Conservation (phyloP, 2,797 vertebrate genomes). For the Danio jaintianensis region DNA sequence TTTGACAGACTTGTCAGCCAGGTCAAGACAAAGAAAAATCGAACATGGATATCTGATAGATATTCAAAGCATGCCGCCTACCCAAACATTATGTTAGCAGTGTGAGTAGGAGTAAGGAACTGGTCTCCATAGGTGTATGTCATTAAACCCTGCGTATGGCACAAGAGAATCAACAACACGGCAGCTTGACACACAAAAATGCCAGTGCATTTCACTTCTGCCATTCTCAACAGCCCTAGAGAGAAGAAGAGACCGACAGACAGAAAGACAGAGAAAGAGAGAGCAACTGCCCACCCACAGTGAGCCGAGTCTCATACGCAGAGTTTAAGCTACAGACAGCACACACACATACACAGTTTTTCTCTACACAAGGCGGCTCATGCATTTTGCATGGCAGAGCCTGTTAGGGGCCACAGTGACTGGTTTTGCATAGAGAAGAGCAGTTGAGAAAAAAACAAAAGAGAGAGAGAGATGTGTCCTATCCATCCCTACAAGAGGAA, state of each 20-base stretch:
- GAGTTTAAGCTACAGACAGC: conserved; percentile 22
- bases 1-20: not conserved
- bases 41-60: not conserved
- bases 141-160: conserved; percentile 76
- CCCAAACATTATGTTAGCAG: conserved; percentile 52
- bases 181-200: conserved; percentile 45
- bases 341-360: conserved; percentile 12
- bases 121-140: conserved; percentile 62
- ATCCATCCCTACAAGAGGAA: conserved; percentile 45
- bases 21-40: not conserved
- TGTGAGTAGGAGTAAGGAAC: conserved; percentile 53
- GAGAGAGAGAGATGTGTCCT: conserved; percentile 1
- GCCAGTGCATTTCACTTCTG: conserved; percentile 42
- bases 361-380: conserved; percentile 63
- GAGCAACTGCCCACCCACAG: conserved; percentile 45
- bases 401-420: conserved; percentile 73
- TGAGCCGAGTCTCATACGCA: not conserved
- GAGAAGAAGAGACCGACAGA: conserved; percentile 11
- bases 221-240: conserved; percentile 18
- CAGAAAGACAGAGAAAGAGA: conserved; percentile 13
- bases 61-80: not conserved
- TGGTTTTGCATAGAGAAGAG: conserved; percentile 64
- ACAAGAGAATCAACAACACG: conserved; percentile 38
- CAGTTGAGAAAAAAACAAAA: not conserved
- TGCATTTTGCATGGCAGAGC: conserved; percentile 78